Evolutionary conservation across 2,888 invertebrate species (phyloP), one percentile per base, ranked within the genome.

Genomic region (Stegophylla sp.): DNA sequence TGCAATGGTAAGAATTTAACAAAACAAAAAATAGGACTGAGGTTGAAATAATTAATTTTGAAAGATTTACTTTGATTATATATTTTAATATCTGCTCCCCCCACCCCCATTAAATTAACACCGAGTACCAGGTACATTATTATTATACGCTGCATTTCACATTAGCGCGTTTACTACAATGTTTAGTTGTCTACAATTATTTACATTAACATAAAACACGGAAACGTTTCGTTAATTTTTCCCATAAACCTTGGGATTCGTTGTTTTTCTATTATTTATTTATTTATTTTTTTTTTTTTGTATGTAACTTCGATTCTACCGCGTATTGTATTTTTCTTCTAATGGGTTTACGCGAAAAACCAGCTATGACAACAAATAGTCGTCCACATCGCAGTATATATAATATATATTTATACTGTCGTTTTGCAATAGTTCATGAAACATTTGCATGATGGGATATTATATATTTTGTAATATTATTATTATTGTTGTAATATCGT

Each of bases 251-350:
- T 74, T 61, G 61, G 26, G 15, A 59, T 45, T 48, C 28, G 34
- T 48, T 74, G 28, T 74, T 63, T 59, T 66, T 63, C 0, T 28
- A 9, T 23, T 63, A n/a, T 28, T 23, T 5, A 43, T 48, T 41
- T 74, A 74, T 61, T 61, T n/a, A n/a, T n/a, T n/a, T n/a, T n/a
- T n/a, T n/a, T n/a, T n/a, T n/a, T n/a, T n/a, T n/a, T n/a, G n/a
- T n/a, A n/a, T n/a, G n/a, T n/a, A n/a, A n/a, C n/a, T n/a, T 34
- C 34, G 34, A 34, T 34, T 45, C 15, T 3, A 15, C n/a, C 15
- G 61, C 56, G 28, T n/a, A 45, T 72, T 43, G 43, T 72, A 5
- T 67, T 67, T 7, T 74, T 74, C 28, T 48, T 63, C 20, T 20
- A 61, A 74, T 10, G 28, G 61, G 45, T 45, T n/a, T 61, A 48